Evolutionary conservation across 1,140 invertebrate species (phyloP).

Genomic region (Cherax destructor): DNA sequence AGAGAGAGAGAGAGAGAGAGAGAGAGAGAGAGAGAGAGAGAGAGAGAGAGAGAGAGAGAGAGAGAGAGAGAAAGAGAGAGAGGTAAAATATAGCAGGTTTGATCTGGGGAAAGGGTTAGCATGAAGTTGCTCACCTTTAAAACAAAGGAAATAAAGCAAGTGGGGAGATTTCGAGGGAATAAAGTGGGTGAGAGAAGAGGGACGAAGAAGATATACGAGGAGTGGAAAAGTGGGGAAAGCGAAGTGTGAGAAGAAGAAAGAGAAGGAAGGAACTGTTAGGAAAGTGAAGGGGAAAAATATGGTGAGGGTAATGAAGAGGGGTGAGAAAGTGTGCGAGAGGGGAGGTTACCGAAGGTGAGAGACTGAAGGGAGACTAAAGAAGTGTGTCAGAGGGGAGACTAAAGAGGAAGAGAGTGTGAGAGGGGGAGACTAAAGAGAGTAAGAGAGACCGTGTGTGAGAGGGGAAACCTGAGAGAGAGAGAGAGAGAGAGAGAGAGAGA

Average conservation of each 20-base stretch:
- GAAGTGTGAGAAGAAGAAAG: too few species aligned
- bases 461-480: not conserved
- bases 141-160: too few species aligned
- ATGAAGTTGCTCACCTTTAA: too few species aligned
- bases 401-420: not conserved
- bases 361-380: not conserved
- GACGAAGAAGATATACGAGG: too few species aligned
- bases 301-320: not conserved
- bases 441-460: too few species aligned
- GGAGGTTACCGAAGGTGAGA: not conserved
- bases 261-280: too few species aligned
- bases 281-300: not conserved
- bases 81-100: too few species aligned
- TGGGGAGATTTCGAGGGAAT: too few species aligned
- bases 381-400: not conserved
- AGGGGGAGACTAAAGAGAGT: not conserved
- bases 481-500: not conserved
- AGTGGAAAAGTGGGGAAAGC: too few species aligned
- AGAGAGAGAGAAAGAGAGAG: not conserved
- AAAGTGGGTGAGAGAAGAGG: too few species aligned
- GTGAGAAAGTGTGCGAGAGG: too few species aligned
- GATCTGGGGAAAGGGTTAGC: too few species aligned
- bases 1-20: slow-evolving; percentile 28
- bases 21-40: slow-evolving; percentile 34
- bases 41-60: slow-evolving; percentile 33